These are phyloP conservation scores for Drosophila navojoa DNA, from an alignment of 1,140 invertebrate genomes.

Conservation along the genomic window DNA sequence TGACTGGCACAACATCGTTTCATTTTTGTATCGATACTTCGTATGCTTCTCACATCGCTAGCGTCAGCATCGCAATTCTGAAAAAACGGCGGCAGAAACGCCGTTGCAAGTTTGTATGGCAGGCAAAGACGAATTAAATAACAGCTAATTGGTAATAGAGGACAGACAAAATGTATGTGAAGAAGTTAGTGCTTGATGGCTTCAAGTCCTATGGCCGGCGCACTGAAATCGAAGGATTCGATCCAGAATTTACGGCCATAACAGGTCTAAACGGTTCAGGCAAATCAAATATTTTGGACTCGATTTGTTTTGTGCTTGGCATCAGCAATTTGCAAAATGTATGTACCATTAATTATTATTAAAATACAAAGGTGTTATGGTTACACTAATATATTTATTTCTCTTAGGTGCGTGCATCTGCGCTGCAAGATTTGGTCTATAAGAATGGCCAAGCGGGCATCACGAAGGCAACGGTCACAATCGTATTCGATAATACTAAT, in stretches of 20 bases:
- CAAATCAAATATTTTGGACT: constrained; percentile 99
- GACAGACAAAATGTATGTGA: constrained; percentile 93
- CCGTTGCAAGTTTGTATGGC: constrained; percentile 4
- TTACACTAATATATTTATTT: neutral
- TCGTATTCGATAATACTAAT: constrained; percentile 97
- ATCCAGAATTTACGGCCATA: constrained; percentile 98
- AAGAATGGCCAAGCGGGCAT: constrained; percentile 98
- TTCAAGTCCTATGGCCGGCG: constrained; percentile 99
- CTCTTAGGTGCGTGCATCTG: constrained; percentile 92
- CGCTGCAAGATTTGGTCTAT: constrained; percentile 97
- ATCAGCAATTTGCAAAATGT: constrained; percentile 97
- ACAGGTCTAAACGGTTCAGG: constrained; percentile 99
- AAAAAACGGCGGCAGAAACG: constrained; percentile 53
- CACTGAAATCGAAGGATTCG: constrained; percentile 97
- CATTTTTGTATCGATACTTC: neutral
- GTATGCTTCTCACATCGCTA: constrained; percentile 16
- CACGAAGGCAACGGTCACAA: constrained; percentile 97
- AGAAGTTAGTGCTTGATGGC: constrained; percentile 96
- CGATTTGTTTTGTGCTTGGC: constrained; percentile 98
- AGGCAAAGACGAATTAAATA: neutral
- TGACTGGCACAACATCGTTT: neutral
- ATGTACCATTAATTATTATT: constrained; percentile 73
- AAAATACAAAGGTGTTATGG: neutral
- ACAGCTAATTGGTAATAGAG: neutral
- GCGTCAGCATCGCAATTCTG: constrained; percentile 41